A percentile compares a stretch with the other conserved stretches of the same genome.
phyloP scores from a whole-genome alignment of 2,113 vertebrate genomes.

The Ophthalmolycus amberensis region DNA sequence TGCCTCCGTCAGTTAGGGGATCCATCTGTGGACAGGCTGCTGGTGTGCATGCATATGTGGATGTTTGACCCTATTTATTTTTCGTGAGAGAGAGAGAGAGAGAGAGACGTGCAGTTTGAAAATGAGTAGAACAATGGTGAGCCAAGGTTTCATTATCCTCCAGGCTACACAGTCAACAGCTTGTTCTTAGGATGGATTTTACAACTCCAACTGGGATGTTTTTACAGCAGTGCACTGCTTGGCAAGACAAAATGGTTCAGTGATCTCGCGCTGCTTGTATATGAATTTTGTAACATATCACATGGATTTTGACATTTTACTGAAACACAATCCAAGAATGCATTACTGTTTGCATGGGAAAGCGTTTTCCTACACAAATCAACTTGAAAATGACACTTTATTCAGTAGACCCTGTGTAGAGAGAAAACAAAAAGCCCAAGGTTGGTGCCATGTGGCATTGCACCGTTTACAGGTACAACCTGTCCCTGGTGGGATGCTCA shows the following conservation, averaged over 20 bases:
- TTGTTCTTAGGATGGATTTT: slow-evolving; percentile 57
- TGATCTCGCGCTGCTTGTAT: slow-evolving; percentile 24
- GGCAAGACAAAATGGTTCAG: slow-evolving; percentile 14
- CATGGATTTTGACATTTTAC: slow-evolving; percentile 28
- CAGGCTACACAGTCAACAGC: slow-evolving; percentile 59
- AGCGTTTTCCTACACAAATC: slow-evolving; percentile 15
- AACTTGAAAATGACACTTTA: background rate
- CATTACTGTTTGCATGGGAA: slow-evolving; percentile 3
- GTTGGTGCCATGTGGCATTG: background rate
- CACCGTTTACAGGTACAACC: slow-evolving; percentile 34
- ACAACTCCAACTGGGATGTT: slow-evolving; percentile 38
- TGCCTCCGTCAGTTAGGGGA: slow-evolving; percentile 43
- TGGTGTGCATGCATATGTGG: background rate
- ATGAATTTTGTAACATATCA: slow-evolving; percentile 33
- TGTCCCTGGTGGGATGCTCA: slow-evolving; percentile 14
- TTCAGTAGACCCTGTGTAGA: background rate
- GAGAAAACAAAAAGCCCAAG: no score
- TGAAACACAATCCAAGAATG: slow-evolving; percentile 23
- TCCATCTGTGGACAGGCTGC: slow-evolving; percentile 9
- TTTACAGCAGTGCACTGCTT: slow-evolving; percentile 18
- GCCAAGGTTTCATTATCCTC: slow-evolving; percentile 59
- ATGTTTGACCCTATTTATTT: background rate
- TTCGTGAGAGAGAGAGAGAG: slow-evolving; percentile 5
- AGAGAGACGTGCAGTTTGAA: slow-evolving; percentile 38
- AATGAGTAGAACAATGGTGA: slow-evolving; percentile 43